Evolutionary conservation across 2,113 vertebrate genomes (phyloP), one percentile per base, ranked within the genome.

Genomic region (Raja brachyura): DNA sequence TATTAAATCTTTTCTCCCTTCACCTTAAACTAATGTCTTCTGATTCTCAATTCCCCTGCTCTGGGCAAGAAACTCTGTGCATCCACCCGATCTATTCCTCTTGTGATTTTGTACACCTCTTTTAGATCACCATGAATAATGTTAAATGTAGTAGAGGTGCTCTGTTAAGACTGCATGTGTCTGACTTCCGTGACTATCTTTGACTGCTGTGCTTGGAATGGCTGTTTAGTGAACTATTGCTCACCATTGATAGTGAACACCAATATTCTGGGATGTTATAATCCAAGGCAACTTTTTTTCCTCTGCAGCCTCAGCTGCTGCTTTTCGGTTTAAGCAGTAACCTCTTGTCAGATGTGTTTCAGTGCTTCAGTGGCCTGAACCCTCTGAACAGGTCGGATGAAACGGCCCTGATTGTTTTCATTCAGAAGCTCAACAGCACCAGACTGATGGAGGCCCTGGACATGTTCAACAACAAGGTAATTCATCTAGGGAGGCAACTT

Each of bases 301-400:
- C n/a, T 90, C 33, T 90, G 31, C 88, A 90, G 88, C 68, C 9
- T 90, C n/a, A 68, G 9, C 88, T 90, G 5, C 88, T 90, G 86
- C 61, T 70, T 33, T 33, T 63, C 70, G 18, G 33, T 90, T 10
- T 90, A 66, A 68, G 16, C 18, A 90, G 88, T 70, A n/a, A 90
- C 68, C 25, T 18, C 88, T 33, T 90, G 88, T 68, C 88, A 5
- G 31, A 3, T 18, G 1, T 70, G 25, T 90, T 90, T 39, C n/a
- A 39, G 16, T 90, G 88, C 33, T 90, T 68, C 31, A 70, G 13
- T 90, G 31, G 33, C 16, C 66, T 9, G 10, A 90, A 70, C 63
- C 6, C 31, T 70, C 66, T 90, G 63, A 90, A 68, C 2, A 68
- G 16, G n/a, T 68, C 88, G 70, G 88, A 90, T 90, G 63, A 90